A percentile compares a stretch with the other conserved stretches of the same genome.
Conservation (phyloP, 2,888 invertebrate species). For the Euzophera pinguis region DNA sequence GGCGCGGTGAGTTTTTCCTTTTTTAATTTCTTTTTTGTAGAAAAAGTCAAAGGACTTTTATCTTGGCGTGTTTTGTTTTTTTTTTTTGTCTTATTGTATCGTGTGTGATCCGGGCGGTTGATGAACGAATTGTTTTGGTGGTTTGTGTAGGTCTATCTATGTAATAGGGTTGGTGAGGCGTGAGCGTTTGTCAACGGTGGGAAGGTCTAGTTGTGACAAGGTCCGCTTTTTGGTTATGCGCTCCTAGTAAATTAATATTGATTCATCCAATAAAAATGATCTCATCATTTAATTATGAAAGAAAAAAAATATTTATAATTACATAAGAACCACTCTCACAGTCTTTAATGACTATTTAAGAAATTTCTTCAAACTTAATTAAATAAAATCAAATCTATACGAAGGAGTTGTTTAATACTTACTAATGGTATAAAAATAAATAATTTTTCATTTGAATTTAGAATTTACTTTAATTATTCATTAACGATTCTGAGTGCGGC, state of each 20-base stretch:
- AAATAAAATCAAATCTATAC: too few relatives aligned
- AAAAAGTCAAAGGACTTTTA: conserved; percentile 64
- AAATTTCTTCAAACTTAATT: too few relatives aligned
- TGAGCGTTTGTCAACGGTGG: conserved; percentile 31
- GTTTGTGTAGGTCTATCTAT: conserved; percentile 30
- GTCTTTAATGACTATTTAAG: too few relatives aligned
- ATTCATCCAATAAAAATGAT: too few relatives aligned
- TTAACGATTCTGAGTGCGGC: too few relatives aligned
- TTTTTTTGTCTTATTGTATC: conserved; percentile 50
- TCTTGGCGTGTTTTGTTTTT: conserved; percentile 47
- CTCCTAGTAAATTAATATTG: conserved; percentile 15
- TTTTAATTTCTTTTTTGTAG: conserved; percentile 52
- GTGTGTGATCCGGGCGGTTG: conserved; percentile 61
- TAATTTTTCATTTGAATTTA: too few relatives aligned
- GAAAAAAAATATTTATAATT: too few relatives aligned
- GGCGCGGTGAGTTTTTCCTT: conserved; percentile 72
- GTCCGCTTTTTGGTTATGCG: conserved; percentile 12
- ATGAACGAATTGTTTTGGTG: conserved; percentile 57
- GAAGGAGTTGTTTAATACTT: too few relatives aligned
- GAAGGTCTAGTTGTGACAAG: conserved; percentile 11
- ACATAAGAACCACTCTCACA: too few relatives aligned
- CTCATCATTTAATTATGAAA: too few relatives aligned
- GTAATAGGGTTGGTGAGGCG: conserved; percentile 31
- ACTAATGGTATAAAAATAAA: too few relatives aligned
- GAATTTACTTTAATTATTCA: too few relatives aligned